Evolutionary conservation across 2,113 vertebrate species (phyloP), one percentile per base, ranked within the genome.

Genomic region (Corvus hawaiiensis): DNA sequence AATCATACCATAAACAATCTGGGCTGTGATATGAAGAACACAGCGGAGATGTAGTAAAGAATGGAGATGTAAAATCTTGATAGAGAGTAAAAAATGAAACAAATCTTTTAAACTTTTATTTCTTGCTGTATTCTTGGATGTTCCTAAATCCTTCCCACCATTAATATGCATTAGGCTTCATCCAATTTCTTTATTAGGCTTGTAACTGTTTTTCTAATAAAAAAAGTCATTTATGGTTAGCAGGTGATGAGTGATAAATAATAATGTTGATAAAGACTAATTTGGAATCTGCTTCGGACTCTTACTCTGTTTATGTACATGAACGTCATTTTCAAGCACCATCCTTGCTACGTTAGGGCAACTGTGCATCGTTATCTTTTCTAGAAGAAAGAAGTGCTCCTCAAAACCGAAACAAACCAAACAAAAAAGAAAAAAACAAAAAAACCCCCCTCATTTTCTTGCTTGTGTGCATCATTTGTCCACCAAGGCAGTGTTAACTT

Each of bases 391-490:
- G 10, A 81, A 44, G 1, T 56, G 7, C 7, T 51, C 6, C 55
- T 78, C 27, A 26, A 17, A 59, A 39, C 5, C 9, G 19, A 41
- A n/a, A 4, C n/a, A 75, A 46, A 48, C 9, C 17, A 52, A 51
- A 48, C 3, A 67, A 61, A 59, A 11, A 9, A 26, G 10, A 20
- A 58, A 32, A 27, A 24, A 18, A 3, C 1, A 26, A 13, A 58
- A 28, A 1, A 79, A 54, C 10, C 6, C 3, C 4, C 4, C 11
- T 27, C 0, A 7, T 24, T 77, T 71, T 8, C 22, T 66, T 8
- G 0, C 30, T 69, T 80, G 13, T 74, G 17, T 8, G 46, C 6
- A 58, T 30, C 39, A 87, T 77, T 87, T 49, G 84, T 49, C 51
- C 92, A 88, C 75, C n/a, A 84, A 80, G n/a, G 10, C 35, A 6